These are phyloP conservation scores for Acropternis orthonyx DNA, from an alignment of 2,797 vertebrate genomes.

Conservation along the genomic window DNA sequence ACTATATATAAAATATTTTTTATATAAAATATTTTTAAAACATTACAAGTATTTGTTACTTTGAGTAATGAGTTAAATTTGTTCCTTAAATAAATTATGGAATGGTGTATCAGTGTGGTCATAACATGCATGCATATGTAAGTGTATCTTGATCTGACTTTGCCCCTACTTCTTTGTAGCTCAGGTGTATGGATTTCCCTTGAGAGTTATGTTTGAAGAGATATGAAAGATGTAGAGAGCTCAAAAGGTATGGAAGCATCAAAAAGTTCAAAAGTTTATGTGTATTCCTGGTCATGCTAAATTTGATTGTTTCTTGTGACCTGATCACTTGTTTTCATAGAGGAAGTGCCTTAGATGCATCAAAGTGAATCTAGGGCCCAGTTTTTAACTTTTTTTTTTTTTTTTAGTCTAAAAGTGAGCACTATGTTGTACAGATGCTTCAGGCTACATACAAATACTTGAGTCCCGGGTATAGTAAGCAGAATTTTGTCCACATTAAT, in stretches of 20 bases:
- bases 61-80: background rate
- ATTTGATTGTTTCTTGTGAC: background rate
- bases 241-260: background rate
- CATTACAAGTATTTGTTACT: background rate
- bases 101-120: background rate
- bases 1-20: background rate
- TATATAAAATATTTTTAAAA: no score
- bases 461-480: background rate
- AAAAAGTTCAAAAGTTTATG: background rate
- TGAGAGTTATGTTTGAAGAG: background rate
- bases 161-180: background rate
- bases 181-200: background rate
- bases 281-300: background rate
- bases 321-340: background rate
- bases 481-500: background rate
- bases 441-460: background rate
- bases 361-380: background rate
- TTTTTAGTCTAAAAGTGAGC: background rate
- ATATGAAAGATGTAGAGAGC: background rate
- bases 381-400: background rate
- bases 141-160: background rate
- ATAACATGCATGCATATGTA: fast-evolving
- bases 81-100: background rate
- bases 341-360: background rate
- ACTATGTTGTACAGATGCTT: background rate